Evolutionary conservation across 2,113 vertebrate genomes (phyloP).

Genomic region (Protomyctophum bolini): DNA sequence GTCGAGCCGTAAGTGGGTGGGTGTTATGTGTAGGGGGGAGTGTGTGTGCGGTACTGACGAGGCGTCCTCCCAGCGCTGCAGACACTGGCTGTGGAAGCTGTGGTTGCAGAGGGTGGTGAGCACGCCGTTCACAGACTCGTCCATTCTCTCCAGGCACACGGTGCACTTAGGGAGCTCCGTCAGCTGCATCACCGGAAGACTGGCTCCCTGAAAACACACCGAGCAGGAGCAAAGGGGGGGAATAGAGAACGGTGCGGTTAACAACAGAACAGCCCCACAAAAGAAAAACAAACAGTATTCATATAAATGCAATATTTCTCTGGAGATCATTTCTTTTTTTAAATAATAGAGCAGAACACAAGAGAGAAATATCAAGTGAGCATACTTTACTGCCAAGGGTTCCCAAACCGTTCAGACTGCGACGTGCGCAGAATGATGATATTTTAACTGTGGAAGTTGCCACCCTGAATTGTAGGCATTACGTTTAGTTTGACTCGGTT

Average conservation of each 20-base stretch:
- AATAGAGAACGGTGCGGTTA: not conserved
- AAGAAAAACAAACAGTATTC: not conserved
- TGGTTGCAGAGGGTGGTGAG: conserved; percentile 97
- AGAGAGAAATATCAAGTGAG: too few species aligned
- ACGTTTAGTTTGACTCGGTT: too few species aligned
- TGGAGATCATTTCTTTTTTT: not conserved
- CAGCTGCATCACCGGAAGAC: conserved; percentile 96
- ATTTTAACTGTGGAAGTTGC: too few species aligned
- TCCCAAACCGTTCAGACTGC: too few species aligned
- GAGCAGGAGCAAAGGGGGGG: not conserved
- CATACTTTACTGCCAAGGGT: not conserved
- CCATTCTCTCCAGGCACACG: conserved; percentile 97
- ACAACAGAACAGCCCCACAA: too few species aligned
- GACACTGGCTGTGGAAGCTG: conserved; percentile 98
- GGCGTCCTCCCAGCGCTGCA: conserved; percentile 97
- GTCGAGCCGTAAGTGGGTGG: not conserved
- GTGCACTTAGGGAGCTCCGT: conserved; percentile 97
- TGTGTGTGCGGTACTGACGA: conserved; percentile 82
- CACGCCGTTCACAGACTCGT: conserved; percentile 96
- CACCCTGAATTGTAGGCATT: too few species aligned
- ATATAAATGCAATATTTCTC: not conserved
- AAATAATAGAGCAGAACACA: too few species aligned
- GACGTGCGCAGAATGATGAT: too few species aligned
- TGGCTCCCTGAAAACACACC: conserved; percentile 86
- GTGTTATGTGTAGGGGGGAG: not conserved